phyloP scores from a whole-genome alignment of 1,140 invertebrate species.

The Agrypnia vestita region DNA sequence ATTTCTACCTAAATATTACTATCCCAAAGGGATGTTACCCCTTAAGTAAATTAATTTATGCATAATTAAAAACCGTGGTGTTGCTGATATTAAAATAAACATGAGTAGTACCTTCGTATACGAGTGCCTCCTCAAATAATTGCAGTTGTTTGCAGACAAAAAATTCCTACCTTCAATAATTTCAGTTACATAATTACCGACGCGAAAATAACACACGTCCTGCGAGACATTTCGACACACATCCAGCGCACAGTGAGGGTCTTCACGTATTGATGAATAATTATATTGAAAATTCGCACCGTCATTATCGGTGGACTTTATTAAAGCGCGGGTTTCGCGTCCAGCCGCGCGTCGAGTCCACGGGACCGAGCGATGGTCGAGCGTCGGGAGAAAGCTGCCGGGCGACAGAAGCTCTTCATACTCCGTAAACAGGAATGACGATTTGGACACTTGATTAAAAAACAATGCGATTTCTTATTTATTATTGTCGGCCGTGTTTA shows the following conservation, averaged over 20 bases:
- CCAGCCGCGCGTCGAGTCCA: not conserved
- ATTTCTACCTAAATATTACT: too few relatives aligned
- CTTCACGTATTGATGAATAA: not conserved
- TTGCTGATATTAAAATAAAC: too few relatives aligned
- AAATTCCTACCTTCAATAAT: too few relatives aligned
- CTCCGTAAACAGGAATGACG: slow-evolving; percentile 31
- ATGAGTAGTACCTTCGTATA: too few relatives aligned
- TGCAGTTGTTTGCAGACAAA: too few relatives aligned
- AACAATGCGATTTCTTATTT: slow-evolving; percentile 36
- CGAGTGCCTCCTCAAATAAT: too few relatives aligned
- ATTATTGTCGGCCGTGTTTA: slow-evolving; percentile 24
- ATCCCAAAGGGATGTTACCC: too few relatives aligned
- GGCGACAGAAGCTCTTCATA: slow-evolving; percentile 34
- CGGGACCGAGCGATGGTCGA: slow-evolving; percentile 13
- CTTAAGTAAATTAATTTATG: too few relatives aligned
- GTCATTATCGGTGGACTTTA: not conserved
- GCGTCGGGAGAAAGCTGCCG: slow-evolving; percentile 34
- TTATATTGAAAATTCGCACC: not conserved
- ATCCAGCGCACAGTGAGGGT: not conserved
- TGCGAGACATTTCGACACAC: not conserved
- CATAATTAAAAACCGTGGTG: too few relatives aligned
- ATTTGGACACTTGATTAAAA: slow-evolving; percentile 24
- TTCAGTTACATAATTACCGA: too few relatives aligned
- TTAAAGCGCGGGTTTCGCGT: slow-evolving; percentile 31
- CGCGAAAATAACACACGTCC: not conserved